A percentile compares a stretch with the other conserved stretches of the same genome.
Evolutionary conservation across 2,113 vertebrate species (phyloP).

Genomic region (Crocuta crocuta): DNA sequence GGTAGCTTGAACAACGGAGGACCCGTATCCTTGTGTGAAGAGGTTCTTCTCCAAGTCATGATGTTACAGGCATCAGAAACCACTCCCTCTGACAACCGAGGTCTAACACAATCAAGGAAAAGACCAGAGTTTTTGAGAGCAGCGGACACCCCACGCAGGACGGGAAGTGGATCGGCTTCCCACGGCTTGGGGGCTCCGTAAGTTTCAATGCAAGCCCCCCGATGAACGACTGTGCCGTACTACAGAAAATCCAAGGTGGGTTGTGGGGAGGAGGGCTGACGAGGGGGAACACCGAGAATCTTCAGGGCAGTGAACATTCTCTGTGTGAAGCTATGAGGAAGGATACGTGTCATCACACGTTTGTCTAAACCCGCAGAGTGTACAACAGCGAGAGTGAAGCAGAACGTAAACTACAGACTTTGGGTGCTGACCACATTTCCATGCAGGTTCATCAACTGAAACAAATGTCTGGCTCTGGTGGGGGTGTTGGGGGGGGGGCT

Average conservation of each 20-base stretch:
- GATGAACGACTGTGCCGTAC: fast-evolving
- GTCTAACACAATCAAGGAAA: fast-evolving
- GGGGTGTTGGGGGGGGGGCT: too few species aligned
- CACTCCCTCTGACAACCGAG: background rate
- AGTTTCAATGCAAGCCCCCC: background rate
- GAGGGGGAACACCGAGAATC: too few species aligned
- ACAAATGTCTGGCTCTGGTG: too few species aligned
- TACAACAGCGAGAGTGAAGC: background rate
- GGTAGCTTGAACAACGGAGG: background rate
- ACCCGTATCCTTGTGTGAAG: background rate
- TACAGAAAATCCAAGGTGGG: background rate
- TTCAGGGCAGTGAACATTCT: background rate
- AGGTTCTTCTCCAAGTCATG: background rate
- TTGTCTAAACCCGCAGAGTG: background rate
- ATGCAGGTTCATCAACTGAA: fast-evolving
- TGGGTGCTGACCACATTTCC: background rate
- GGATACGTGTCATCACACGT: background rate
- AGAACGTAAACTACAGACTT: background rate
- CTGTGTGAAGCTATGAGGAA: too few species aligned
- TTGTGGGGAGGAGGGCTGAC: background rate
- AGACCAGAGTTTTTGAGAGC: background rate
- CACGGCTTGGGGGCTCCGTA: fast-evolving
- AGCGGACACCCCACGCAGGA: background rate
- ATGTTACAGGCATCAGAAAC: background rate
- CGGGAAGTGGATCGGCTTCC: background rate